A percentile compares a stretch with the other conserved stretches of the same genome.
phyloP scores from a whole-genome alignment of 2,888 invertebrate species.

The Apomyelois bistriatella region DNA sequence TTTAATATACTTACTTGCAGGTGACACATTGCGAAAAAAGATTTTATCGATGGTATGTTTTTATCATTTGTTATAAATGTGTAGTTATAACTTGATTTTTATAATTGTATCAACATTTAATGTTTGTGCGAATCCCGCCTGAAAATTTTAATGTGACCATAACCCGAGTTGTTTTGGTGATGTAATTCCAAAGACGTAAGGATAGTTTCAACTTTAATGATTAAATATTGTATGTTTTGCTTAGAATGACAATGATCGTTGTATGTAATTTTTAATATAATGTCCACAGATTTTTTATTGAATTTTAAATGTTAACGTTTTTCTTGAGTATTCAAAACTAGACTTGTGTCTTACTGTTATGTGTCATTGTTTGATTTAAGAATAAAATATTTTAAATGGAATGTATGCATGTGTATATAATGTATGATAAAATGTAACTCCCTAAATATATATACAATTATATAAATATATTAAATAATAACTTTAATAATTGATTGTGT shows the following conservation, averaged over 20 bases:
- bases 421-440: slow-evolving; percentile 64
- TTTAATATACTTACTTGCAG: background rate
- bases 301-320: slow-evolving; percentile 31
- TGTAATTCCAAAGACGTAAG: slow-evolving; percentile 79
- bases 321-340: slow-evolving; percentile 32
- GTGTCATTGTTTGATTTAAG: slow-evolving; percentile 44
- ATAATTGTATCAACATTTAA: slow-evolving; percentile 10
- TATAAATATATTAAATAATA: slow-evolving; percentile 66
- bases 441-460: slow-evolving; percentile 50
- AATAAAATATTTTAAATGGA: slow-evolving; percentile 28
- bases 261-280: slow-evolving; percentile 31
- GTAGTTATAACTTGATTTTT: slow-evolving; percentile 1
- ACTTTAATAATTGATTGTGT: slow-evolving; percentile 31
- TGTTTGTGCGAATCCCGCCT: slow-evolving; percentile 66
- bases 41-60: background rate
- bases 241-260: slow-evolving; percentile 21
- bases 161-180: slow-evolving; percentile 76
- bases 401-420: slow-evolving; percentile 58
- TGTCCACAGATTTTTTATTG: slow-evolving; percentile 35
- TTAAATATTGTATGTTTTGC: slow-evolving; percentile 39
- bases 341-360: slow-evolving; percentile 39
- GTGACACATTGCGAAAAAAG: background rate
- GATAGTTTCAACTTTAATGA: slow-evolving; percentile 66
- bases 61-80: background rate
- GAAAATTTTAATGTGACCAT: slow-evolving; percentile 72